Percentiles rank a stretch among this genome's conserved stretches.
These are phyloP conservation scores for Drosophila aldrichi DNA, from an alignment of 2,888 invertebrate species.

Conservation along the genomic window DNA sequence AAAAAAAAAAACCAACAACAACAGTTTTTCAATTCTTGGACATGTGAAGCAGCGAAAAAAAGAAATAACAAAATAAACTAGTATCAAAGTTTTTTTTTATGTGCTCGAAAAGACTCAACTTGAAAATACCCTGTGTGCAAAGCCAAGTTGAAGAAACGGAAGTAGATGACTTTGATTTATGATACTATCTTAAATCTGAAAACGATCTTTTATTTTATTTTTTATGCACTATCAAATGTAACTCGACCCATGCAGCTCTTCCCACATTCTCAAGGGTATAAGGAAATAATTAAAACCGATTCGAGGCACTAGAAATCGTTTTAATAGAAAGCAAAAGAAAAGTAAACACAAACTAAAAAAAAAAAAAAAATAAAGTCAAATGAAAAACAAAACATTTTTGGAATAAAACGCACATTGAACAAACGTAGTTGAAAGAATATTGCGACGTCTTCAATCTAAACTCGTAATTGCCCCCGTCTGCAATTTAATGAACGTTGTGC, in stretches of 20 bases:
- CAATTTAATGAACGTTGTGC: conserved; percentile 44
- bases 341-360: conserved; percentile 14
- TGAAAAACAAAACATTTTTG: conserved; percentile 22
- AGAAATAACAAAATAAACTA: conserved; percentile 12
- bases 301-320: conserved; percentile 23
- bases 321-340: conserved; percentile 62
- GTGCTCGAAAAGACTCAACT: not conserved
- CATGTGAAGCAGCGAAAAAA: conserved; percentile 22
- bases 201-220: not conserved
- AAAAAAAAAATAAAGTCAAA: not conserved
- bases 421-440: conserved; percentile 51
- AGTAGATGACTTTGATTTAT: not conserved
- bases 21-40: conserved; percentile 53
- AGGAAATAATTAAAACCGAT: conserved; percentile 21
- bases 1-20: not conserved
- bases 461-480: conserved; percentile 46
- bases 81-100: conserved; percentile 1
- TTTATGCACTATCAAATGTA: not conserved
- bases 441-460: conserved; percentile 44
- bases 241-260: not conserved
- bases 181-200: not conserved
- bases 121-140: conserved; percentile 4
- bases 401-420: conserved; percentile 26
- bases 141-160: not conserved
- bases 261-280: conserved; percentile 26